These are phyloP conservation scores for Pediacus dermestoides DNA, from an alignment of 2,888 invertebrate species.

Conservation along the genomic window DNA sequence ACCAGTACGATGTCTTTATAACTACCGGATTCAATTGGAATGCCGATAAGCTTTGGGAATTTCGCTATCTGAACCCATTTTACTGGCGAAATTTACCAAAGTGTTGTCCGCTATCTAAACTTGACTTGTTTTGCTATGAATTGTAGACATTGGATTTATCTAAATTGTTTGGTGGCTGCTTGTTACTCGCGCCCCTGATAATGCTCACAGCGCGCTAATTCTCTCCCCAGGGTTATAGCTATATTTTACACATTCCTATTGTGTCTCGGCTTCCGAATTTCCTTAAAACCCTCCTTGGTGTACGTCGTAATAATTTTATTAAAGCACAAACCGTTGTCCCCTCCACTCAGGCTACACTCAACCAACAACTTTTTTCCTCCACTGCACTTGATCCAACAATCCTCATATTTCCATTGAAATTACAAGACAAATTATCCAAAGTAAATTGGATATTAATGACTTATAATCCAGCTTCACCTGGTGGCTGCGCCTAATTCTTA, in stretches of 20 bases:
- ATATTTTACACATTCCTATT: conserved; percentile 37
- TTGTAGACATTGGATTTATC: conserved; percentile 43
- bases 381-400: no score
- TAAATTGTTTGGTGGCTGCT: conserved; percentile 38
- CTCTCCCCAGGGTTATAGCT: conserved; percentile 30
- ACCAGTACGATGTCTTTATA: conserved; percentile 45
- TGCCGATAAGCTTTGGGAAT: conserved; percentile 45
- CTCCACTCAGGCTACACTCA: no score
- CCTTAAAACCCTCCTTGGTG: no score
- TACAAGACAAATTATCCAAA: no score
- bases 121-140: conserved; percentile 36
- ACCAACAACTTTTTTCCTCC: no score
- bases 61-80: conserved; percentile 38
- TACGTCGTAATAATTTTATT: no score
- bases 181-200: conserved; percentile 22
- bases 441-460: no score
- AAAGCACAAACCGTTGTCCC: no score
- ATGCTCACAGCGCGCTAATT: conserved; percentile 30
- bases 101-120: conserved; percentile 31
- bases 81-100: conserved; percentile 23
- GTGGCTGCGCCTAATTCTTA: no score
- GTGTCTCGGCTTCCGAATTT: no score
- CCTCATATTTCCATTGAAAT: no score
- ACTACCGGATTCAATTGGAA: conserved; percentile 47
- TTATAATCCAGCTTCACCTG: no score